Evolutionary conservation across 2,888 invertebrate species (phyloP), one percentile per base, ranked within the genome.

Genomic region (Myathropa florea): DNA sequence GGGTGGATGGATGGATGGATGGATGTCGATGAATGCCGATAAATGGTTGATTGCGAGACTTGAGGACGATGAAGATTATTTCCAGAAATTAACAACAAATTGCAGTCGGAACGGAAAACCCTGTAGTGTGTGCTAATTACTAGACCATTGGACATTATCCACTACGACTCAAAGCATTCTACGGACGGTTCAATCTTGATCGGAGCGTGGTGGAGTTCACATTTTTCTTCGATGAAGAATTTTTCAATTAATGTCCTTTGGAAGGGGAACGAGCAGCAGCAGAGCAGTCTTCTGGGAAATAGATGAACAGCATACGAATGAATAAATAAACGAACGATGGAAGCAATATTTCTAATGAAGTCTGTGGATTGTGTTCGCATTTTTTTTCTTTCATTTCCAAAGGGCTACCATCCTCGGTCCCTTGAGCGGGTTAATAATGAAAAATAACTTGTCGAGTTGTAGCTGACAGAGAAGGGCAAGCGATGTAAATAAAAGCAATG

Each of bases 61-160:
- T 4, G 30, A 30, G 30, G 33, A 12, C 18, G 28, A 63, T 30
- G 61, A 21, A 2, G 24, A 46, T 71, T 71, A 26, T 53, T 63
- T 72, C 30, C 28, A 26, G 72, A 63, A 63, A 72, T 72, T 63
- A 53, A 60, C 39, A 46, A 71, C 39, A 60, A 60, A 39, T 28
- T 28, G 39, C 30, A 30, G 30, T 72, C n/a, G 53, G 28, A 63
- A 33, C 30, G 53, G 53, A 72, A 28, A 33, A 23, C 33, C 24
- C 24, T 46, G 46, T 57, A 57, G 57, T 23, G 23, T 55, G 55
- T 23, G 24, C 57, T 57, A 57, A 57, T 57, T 57, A 26, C 24
- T 24, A 57, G 57, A 24, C 24, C 57, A 57, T 24, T 14, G 24
- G 57, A 24, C 57, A 26, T 57, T 57, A 57, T 23, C 57, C 23